Conservation (phyloP, 2,113 vertebrate species). For the Meleagris gallopavo region DNA sequence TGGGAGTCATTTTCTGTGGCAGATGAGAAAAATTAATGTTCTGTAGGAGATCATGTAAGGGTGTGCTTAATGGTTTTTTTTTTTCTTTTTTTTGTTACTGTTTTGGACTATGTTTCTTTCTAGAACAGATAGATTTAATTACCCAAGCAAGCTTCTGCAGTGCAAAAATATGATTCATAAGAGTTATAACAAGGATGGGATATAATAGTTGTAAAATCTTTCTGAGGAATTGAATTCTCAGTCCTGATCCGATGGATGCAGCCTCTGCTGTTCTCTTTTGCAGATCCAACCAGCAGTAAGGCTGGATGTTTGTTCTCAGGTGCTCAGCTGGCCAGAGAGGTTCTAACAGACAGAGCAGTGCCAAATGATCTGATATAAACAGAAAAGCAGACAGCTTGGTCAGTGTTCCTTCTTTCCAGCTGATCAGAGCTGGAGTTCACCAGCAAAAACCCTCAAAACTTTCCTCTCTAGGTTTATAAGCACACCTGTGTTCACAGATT, state of each 20-base stretch:
- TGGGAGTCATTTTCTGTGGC: not conserved
- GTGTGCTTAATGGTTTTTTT: constrained; percentile 6
- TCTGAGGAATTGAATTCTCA: not conserved
- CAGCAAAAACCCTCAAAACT: not conserved
- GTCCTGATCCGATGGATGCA: too few species aligned
- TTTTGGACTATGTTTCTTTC: constrained; percentile 33
- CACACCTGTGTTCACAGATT: not conserved
- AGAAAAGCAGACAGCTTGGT: not conserved
- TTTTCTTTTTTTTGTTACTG: constrained; percentile 5
- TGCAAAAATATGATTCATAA: not conserved
- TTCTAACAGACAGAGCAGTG: not conserved
- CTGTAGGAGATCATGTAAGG: constrained; percentile 46
- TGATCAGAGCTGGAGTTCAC: not conserved
- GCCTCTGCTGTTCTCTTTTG: too few species aligned
- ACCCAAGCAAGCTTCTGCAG: not conserved
- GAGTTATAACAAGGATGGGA: not conserved
- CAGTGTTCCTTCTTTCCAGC: not conserved
- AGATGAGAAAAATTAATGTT: not conserved
- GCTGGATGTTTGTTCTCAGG: too few species aligned
- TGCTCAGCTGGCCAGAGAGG: too few species aligned
- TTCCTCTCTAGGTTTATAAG: not conserved
- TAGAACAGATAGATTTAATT: constrained; percentile 5
- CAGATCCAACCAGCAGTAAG: too few species aligned
- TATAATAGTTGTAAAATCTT: not conserved
- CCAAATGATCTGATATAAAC: fast-evolving